Conservation (phyloP, 2,113 vertebrate species). For the Scopus umbretta region DNA sequence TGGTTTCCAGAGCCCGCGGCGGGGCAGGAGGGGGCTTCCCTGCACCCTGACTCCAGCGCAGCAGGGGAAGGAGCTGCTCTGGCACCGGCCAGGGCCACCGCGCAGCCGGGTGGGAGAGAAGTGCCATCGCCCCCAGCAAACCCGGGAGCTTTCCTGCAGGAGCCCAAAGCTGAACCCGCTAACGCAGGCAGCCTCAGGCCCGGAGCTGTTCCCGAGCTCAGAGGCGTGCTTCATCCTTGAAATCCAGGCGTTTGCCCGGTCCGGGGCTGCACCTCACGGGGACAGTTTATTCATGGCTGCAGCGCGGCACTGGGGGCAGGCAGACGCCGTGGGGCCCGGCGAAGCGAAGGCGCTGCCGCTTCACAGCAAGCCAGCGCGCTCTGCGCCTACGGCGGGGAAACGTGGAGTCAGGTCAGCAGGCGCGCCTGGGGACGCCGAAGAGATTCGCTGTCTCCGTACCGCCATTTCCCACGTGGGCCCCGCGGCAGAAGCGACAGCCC, state of each 20-base stretch:
- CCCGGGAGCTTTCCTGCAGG: rapidly evolving
- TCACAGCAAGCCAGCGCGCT: rapidly evolving
- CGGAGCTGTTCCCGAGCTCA: neutral
- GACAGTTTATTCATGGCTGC: rapidly evolving
- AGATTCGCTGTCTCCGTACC: neutral
- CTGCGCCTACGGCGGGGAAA: neutral
- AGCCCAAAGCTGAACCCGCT: rapidly evolving
- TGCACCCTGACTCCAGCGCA: rapidly evolving
- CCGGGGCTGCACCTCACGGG: rapidly evolving
- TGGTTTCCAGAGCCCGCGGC: rapidly evolving
- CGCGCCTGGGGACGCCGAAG: no score
- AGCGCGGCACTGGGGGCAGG: neutral
- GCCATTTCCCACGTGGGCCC: rapidly evolving
- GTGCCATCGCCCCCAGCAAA: rapidly evolving
- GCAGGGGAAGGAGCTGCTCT: neutral
- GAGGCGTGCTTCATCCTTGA: rapidly evolving
- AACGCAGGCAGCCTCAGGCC: rapidly evolving
- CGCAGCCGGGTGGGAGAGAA: neutral
- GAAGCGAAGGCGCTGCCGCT: neutral
- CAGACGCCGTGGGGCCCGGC: rapidly evolving
- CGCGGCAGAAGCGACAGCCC: neutral
- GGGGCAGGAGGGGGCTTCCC: neutral
- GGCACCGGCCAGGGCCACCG: rapidly evolving
- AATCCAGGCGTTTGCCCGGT: neutral
- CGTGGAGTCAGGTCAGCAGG: rapidly evolving